Evolutionary conservation across 2,888 invertebrate genomes (phyloP).

Genomic region (Salpingus planirostris): DNA sequence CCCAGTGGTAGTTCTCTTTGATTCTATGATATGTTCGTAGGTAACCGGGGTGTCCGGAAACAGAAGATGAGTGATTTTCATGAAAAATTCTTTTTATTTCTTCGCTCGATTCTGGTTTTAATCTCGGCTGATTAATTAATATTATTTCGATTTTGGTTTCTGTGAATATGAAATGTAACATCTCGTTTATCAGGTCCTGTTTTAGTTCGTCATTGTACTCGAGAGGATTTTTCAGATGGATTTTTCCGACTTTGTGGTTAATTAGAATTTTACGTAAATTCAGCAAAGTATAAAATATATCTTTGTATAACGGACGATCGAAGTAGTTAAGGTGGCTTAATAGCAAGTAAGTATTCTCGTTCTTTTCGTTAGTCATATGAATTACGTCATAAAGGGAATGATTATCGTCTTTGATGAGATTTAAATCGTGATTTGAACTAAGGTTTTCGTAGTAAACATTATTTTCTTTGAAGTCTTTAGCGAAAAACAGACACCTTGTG

Average conservation of each 20-base stretch:
- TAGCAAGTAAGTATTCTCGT: background rate
- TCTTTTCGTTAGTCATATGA: background rate
- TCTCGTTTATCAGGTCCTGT: constrained; percentile 6
- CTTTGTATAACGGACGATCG: background rate
- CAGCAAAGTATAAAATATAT: background rate
- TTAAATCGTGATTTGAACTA: too few relatives aligned
- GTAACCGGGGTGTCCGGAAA: background rate
- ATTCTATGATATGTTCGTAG: constrained; percentile 5
- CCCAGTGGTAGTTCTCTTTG: constrained; percentile 4
- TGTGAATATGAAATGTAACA: constrained; percentile 7
- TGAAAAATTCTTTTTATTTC: background rate
- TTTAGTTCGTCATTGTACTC: constrained; percentile 4
- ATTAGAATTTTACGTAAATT: background rate
- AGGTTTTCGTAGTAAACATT: background rate
- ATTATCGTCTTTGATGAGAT: background rate
- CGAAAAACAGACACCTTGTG: background rate
- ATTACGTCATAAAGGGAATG: background rate
- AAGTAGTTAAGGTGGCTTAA: background rate
- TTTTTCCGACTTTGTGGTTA: background rate
- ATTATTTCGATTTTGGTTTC: constrained; percentile 2
- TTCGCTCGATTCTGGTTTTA: constrained; percentile 1
- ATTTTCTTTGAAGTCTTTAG: background rate
- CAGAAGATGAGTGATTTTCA: background rate
- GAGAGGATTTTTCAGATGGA: background rate
- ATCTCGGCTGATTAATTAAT: constrained; percentile 4